Evolutionary conservation across 2,113 vertebrate genomes (phyloP).

Genomic region (Cyrtonyx montezumae): DNA sequence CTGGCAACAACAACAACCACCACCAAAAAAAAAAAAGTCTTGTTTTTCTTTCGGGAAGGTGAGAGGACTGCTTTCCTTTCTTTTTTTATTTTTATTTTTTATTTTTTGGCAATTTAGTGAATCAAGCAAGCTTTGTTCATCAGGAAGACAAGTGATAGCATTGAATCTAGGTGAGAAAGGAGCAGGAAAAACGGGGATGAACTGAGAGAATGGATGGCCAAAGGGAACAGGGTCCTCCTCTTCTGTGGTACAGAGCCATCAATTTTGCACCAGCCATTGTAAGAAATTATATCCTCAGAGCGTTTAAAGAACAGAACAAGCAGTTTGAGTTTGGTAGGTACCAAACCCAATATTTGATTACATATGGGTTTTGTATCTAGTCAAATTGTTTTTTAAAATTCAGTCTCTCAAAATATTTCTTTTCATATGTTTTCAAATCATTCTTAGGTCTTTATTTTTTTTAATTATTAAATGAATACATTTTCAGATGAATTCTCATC

Average conservation of each 20-base stretch:
- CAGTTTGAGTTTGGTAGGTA: neutral
- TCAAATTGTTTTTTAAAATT: neutral
- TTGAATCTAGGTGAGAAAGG: neutral
- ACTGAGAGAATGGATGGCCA: neutral
- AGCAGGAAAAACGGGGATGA: neutral
- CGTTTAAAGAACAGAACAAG: neutral
- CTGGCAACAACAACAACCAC: neutral
- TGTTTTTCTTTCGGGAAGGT: neutral
- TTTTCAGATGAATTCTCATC: neutral
- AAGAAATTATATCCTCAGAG: neutral
- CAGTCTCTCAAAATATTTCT: neutral
- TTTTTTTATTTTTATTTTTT: neutral
- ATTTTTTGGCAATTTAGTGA: neutral
- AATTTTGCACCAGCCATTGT: neutral
- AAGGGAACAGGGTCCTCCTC: neutral
- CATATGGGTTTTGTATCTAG: neutral
- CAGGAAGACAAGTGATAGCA: neutral
- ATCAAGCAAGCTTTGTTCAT: rapidly evolving
- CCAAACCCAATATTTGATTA: neutral
- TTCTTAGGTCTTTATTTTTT: neutral
- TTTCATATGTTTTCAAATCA: neutral
- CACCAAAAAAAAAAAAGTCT: neutral
- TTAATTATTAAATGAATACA: neutral
- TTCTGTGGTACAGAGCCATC: neutral
- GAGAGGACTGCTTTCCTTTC: neutral